Evolutionary conservation across 2,113 vertebrate genomes (phyloP).

Genomic region (Bubalus kerabau): DNA sequence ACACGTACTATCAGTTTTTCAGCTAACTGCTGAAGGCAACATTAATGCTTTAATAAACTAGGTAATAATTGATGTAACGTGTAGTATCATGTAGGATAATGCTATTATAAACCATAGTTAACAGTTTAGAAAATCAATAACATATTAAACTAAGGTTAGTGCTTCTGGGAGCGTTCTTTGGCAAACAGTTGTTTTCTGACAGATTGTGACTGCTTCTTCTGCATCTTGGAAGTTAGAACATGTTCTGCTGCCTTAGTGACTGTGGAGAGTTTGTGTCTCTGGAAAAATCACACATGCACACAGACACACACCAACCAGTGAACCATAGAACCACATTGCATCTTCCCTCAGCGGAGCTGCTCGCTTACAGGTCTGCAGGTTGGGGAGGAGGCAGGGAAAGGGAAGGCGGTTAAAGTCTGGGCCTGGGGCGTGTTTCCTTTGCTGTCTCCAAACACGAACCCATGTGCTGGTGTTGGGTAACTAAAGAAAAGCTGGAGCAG

Average conservation of each 20-base stretch:
- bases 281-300: not conserved
- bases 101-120: conserved; percentile 70
- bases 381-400: not conserved
- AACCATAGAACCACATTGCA: conserved; percentile 25
- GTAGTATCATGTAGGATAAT: conserved; percentile 64
- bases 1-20: not conserved
- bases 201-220: conserved; percentile 44
- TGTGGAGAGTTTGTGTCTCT: not conserved
- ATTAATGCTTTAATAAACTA: conserved; percentile 64
- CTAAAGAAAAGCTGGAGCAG: not conserved
- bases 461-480: not conserved
- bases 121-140: conserved; percentile 70
- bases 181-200: conserved; percentile 57
- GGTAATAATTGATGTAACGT: conserved; percentile 42
- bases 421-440: not conserved
- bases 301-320: not conserved
- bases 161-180: conserved; percentile 48
- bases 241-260: conserved; percentile 24
- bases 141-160: conserved; percentile 34
- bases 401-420: not conserved
- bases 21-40: conserved; percentile 54
- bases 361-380: not conserved
- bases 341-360: not conserved
- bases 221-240: not conserved
- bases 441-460: not conserved